Base-by-base conservation (phyloP, 2,888 invertebrate species). In the Allolobophora icterica region DNA sequence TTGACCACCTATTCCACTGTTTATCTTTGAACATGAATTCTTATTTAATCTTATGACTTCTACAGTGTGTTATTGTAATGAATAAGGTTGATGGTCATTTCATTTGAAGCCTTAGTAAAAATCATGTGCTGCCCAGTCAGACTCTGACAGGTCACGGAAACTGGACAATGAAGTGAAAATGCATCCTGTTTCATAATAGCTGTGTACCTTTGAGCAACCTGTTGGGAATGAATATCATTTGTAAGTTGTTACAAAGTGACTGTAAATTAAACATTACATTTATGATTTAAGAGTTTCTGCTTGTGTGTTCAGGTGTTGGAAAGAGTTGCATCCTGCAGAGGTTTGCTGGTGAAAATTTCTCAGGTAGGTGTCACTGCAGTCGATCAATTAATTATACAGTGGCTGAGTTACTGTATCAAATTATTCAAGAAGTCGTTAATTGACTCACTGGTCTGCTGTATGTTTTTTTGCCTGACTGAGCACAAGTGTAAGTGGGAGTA, bases 311-410 rank as follows among this genome's bases (percentile, higher is more conserved):
- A 99, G 99, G 99, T 96, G 99, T 99, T 94, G 99, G 99, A 92
- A 99, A 99, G 96, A 99, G 99, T 96, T 99, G 99, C 94, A 96
- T 99, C 93, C 96, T 99, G 93, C 96, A 99, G 94, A 96, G 99
- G 94, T 99, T 99, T 96, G 98, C 99, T 91, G 99, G 99, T 96
- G 99, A 99, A 96, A 98, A 98, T 93, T 99, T 99, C 96, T 98
- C 98, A 94, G 98, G 99, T 95, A 97, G 97, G 93, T 91, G 71
- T 45, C 24, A 89, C 24, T 34, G n/a, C 71, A 71, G 71, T 30
- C n/a, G 11, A 13, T n/a, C n/a, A n/a, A 30, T 71, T 71, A 30
- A 71, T 71, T 71, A 71, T 8, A 11, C 71, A 71, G 30, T 71
- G n/a, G 24, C 21, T 52, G 24, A 52, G 21, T 52, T 21, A 17